Conservation (phyloP, 64 coral and sea anemone species). For the Astreopora myriophthalma region DNA sequence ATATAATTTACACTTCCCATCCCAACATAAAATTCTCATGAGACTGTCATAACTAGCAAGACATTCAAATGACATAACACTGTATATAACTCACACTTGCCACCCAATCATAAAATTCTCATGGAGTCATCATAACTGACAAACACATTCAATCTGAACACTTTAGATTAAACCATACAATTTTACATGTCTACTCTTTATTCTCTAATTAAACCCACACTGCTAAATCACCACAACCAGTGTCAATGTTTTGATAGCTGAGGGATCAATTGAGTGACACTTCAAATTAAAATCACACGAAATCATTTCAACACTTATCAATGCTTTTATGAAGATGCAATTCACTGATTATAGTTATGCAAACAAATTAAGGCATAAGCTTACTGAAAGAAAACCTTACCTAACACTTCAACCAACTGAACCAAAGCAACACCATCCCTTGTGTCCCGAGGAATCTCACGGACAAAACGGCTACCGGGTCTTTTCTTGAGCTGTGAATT, state of each 20-base stretch:
- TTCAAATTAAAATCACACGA: neutral
- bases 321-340: neutral
- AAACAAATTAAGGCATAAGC: too few relatives aligned
- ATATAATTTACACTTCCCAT: too few relatives aligned
- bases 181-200: too few relatives aligned
- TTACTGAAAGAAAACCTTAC: slow-evolving; percentile 49
- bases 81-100: too few relatives aligned
- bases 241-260: slow-evolving; percentile 15
- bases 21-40: too few relatives aligned
- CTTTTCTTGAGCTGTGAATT: slow-evolving; percentile 97
- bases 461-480: slow-evolving; percentile 80
- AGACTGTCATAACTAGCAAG: too few relatives aligned
- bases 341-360: neutral
- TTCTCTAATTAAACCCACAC: neutral
- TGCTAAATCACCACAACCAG: neutral
- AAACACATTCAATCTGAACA: neutral
- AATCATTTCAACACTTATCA: neutral
- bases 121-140: neutral
- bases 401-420: slow-evolving; percentile 94
- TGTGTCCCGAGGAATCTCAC: slow-evolving; percentile 86
- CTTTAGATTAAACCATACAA: neutral
- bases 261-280: neutral
- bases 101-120: too few relatives aligned
- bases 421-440: slow-evolving; percentile 96
- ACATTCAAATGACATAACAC: too few relatives aligned